Evolutionary conservation across 2,797 vertebrate genomes (phyloP), one percentile per base, ranked within the genome.

Genomic region (Sandelia bainsii): DNA sequence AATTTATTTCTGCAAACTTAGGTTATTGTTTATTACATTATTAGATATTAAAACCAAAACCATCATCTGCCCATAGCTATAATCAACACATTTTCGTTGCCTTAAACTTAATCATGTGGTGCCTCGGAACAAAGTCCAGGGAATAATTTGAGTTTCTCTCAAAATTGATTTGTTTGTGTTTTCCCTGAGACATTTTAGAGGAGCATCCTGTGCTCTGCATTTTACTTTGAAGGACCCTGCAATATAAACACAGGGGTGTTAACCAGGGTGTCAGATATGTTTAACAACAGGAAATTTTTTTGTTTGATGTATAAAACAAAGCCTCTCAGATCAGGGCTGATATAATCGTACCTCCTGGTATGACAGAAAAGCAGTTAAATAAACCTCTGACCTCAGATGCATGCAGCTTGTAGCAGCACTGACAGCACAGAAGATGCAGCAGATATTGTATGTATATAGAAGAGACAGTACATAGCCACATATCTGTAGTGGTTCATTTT

Each of bases 291-390:
- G 58, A 68, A 71, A 70, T 37, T 63, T 50, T 75, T 50, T 8
- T n/a, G 29, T 61, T 70, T 76, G 72, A 66, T 65, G 73, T 14
- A 66, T 56, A 39, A 84, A 81, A 75, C 54, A 53, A 72, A 78
- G 58, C 69, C 51, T 69, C 54, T 4, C 37, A 51, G 53, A 77
- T 80, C 34, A 59, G 58, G 23, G 20, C 48, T 63, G 63, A 14
- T 74, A 22, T 58, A 60, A 69, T 72, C n/a, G 20, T 71, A 62
- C 63, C 72, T 45, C 48, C 75, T 62, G n/a, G n/a, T 62, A 12
- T 51, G 67, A 77, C 51, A 72, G 69, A 40, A 78, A 79, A 68
- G 48, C n/a, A n/a, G n/a, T n/a, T n/a, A n/a, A n/a, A n/a, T 73
- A 71, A 76, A 71, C 68, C 79, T 52, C 46, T 56, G 75, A 71